Base-by-base conservation (phyloP, 2,888 invertebrate species). In the Oconnorella tubifera region DNA sequence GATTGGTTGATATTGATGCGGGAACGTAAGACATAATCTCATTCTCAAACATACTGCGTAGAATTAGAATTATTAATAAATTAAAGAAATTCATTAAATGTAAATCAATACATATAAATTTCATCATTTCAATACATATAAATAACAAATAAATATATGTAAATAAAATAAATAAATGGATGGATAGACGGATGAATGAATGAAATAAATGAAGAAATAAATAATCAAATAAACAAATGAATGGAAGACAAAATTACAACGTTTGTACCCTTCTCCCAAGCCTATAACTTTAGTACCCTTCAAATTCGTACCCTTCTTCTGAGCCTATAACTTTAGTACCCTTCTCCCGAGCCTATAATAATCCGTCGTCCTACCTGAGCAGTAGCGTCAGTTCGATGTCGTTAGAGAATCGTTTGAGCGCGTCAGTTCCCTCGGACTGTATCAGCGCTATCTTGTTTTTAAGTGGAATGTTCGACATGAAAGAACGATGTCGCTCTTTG, bases 11-110 rank as follows among this genome's bases (percentile, higher is more conserved):
- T 23, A 60, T 32, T 2, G 56, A 61, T 3, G 76, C 74, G 10
- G 81, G 95, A 78, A 95, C 91, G 84, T 94, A 95, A 75, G 93
- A 93, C 95, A 96, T 94, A 79, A 96, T 95, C 87, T 96, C 95
- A 86, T 96, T 92, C 84, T 97, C 96, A 86, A 96, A 95, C 77
- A 95, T 88, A 86, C 96, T 96, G 87, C 40, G 19, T n/a, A n/a
- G n/a, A 56, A 75, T 59, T 27, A 19, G 33, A 48, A 48, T 1
- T 33, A 6, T 40, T 59, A 57, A 32, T 29, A 25, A 27, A 51
- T 19, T 53, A 25, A 51, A 29, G n/a, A 27, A 31, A 1, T 2
- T 31, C 2, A 6, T 2, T 32, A 60, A 27, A 51, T n/a, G n/a
- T n/a, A n/a, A n/a, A n/a, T n/a, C n/a, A n/a, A n/a, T n/a, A n/a